Evolutionary conservation across 2,797 vertebrate genomes (phyloP).

Genomic region (Gambelia wislizenii): DNA sequence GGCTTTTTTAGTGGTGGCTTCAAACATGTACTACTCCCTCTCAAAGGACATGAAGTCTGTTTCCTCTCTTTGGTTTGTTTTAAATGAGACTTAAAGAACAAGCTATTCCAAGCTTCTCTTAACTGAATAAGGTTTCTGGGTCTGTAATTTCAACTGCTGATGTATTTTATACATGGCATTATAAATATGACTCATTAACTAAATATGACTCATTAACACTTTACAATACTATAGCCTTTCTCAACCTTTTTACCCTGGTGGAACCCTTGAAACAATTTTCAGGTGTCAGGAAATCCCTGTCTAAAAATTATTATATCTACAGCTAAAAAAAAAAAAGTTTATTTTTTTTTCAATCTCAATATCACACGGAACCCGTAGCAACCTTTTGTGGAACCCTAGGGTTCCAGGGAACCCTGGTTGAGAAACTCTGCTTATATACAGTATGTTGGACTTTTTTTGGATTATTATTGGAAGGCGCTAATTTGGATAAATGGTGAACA

Average conservation of each 20-base stretch:
- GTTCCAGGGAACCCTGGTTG: too few species aligned
- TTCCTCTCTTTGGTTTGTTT: background rate
- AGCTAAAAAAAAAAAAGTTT: too few species aligned
- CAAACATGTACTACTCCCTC: background rate
- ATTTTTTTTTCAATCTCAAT: too few species aligned
- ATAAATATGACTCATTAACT: background rate
- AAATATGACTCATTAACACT: background rate
- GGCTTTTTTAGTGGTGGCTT: background rate
- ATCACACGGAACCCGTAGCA: too few species aligned
- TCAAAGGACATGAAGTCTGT: background rate
- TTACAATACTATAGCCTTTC: too few species aligned
- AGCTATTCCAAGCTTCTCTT: background rate
- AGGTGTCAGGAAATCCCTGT: too few species aligned
- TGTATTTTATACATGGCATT: background rate
- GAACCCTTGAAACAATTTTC: too few species aligned
- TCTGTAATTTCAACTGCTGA: background rate
- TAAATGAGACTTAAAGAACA: background rate
- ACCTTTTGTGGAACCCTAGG: too few species aligned
- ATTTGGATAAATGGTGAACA: background rate
- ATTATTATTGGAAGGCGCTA: background rate
- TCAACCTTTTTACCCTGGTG: too few species aligned
- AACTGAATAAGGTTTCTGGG: background rate
- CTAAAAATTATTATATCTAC: too few species aligned
- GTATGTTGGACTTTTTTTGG: background rate
- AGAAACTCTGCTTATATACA: too few species aligned